These are phyloP conservation scores for Rotaria socialis DNA, from an alignment of 2,888 invertebrate species.

Conservation along the genomic window DNA sequence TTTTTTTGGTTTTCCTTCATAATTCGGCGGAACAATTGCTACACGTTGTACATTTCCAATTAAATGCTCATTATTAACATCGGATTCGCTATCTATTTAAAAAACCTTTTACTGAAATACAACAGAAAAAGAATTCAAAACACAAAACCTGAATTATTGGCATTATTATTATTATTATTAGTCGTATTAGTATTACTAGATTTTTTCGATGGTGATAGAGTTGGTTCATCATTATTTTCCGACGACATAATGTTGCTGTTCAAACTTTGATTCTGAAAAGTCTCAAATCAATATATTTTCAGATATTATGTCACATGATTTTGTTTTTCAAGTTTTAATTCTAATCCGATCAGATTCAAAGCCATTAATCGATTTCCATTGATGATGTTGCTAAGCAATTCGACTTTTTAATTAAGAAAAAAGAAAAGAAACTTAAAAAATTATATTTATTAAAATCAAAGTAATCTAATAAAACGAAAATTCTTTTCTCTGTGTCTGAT, in stretches of 20 bases:
- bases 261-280: too few relatives aligned
- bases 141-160: not conserved
- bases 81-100: conserved; percentile 56
- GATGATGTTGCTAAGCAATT: not conserved
- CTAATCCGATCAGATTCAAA: not conserved
- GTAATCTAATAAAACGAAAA: not conserved
- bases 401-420: not conserved
- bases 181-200: not conserved
- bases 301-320: not conserved
- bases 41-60: conserved; percentile 77
- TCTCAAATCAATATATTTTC: not conserved
- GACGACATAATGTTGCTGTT: not conserved
- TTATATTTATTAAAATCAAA: not conserved
- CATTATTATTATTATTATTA: conserved; percentile 18
- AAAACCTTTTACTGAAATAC: not conserved
- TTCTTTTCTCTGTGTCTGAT: not conserved
- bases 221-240: conserved; percentile 3
- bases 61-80: conserved; percentile 71
- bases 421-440: not conserved
- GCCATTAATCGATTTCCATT: not conserved
- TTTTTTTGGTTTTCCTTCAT: conserved; percentile 82
- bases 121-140: not conserved
- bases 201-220: not conserved
- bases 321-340: not conserved
- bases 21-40: conserved; percentile 58